A percentile compares a stretch with the other conserved stretches of the same genome.
These are phyloP conservation scores for Geococcyx californianus DNA, from an alignment of 2,113 vertebrate species.

Conservation along the genomic window DNA sequence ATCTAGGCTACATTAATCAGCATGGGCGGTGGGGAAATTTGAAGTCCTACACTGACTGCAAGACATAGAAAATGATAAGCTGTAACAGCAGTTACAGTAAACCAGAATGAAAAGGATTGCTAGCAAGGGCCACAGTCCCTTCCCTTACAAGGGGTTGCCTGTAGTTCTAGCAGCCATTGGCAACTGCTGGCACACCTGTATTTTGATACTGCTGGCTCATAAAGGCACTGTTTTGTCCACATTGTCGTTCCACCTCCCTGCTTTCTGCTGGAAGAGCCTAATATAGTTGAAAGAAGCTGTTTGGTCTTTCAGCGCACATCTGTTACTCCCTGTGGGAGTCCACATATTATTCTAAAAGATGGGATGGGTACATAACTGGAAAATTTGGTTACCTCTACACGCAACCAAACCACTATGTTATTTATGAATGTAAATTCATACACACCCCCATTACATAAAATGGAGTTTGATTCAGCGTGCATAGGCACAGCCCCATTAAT, in stretches of 20 bases:
- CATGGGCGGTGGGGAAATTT: not conserved
- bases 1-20: not conserved
- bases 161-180: not conserved
- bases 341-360: not conserved
- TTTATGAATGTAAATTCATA: not conserved
- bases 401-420: not conserved
- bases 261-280: not conserved
- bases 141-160: not conserved
- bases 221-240: not conserved
- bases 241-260: not conserved
- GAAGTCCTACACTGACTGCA: not conserved
- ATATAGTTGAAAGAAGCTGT: not conserved
- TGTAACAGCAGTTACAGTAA: not conserved
- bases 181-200: not conserved
- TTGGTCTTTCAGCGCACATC: not conserved
- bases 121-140: not conserved
- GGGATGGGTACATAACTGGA: not conserved
- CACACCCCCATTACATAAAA: rapidly evolving
- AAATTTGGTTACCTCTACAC: not conserved
- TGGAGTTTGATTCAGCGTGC: not conserved
- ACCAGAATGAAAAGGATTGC: not conserved
- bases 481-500: not conserved
- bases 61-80: not conserved
- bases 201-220: not conserved
- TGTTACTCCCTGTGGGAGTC: not conserved